A percentile compares a stretch with the other conserved stretches of the same genome.
Conservation (phyloP, 2,797 vertebrate genomes). For the Rhinophrynus dorsalis region DNA sequence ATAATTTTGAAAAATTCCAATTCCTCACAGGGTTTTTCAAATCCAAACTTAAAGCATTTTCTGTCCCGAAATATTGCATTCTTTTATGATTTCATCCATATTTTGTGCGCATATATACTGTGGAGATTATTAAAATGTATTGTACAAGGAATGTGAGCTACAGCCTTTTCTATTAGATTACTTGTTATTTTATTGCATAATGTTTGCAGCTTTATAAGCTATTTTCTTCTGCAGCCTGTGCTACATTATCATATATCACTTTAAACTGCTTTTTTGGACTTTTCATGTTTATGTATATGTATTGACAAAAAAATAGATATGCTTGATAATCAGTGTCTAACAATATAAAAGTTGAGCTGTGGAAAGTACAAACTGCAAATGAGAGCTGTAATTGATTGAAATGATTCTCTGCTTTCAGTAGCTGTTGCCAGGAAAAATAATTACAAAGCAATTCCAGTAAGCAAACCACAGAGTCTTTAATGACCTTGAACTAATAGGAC, state of each 20-base stretch:
- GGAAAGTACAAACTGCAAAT: constrained; percentile 26
- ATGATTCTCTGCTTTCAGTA: constrained; percentile 37
- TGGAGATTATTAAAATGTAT: constrained; percentile 21
- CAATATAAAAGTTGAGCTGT: constrained; percentile 40
- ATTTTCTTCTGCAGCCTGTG: not conserved
- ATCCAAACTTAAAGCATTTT: constrained; percentile 1
- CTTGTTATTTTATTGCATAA: constrained; percentile 30
- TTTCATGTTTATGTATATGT: constrained; percentile 31
- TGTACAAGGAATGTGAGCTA: not conserved
- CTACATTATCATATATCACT: constrained; percentile 21
- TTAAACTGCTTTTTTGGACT: constrained; percentile 38
- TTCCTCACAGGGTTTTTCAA: not conserved
- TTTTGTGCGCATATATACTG: constrained; percentile 9
- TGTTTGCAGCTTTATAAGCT: constrained; percentile 8
- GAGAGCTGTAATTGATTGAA: constrained; percentile 42
- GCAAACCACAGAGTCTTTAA: constrained; percentile 32
- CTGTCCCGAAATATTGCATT: constrained; percentile 16
- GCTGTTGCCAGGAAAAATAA: constrained; percentile 45
- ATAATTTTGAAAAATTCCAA: too few species aligned
- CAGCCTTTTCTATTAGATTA: constrained; percentile 21
- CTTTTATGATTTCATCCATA: constrained; percentile 12
- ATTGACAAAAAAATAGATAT: constrained; percentile 49
- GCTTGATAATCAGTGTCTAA: constrained; percentile 20
- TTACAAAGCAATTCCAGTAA: constrained; percentile 41
- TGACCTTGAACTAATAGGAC: constrained; percentile 28